Conservation (phyloP, 2,888 invertebrate genomes). For the Thymelicus lineola region DNA sequence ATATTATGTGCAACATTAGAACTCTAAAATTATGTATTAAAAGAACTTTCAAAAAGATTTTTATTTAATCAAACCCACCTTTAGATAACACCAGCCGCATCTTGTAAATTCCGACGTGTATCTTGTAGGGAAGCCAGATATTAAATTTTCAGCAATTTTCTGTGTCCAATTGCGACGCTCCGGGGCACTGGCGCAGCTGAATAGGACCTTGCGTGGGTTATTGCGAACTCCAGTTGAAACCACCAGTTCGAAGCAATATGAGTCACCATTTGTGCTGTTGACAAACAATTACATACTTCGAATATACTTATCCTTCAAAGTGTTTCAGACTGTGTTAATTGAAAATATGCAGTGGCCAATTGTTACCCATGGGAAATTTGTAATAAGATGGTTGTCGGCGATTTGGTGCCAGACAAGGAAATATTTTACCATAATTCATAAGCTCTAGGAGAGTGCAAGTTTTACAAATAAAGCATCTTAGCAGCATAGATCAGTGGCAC, state of each 20-base stretch:
- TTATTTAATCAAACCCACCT: constrained; percentile 67
- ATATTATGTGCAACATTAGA: no score
- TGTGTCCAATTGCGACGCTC: constrained; percentile 90
- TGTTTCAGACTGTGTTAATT: no score
- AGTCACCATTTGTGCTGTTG: constrained; percentile 79
- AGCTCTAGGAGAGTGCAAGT: no score
- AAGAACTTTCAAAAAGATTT: not conserved
- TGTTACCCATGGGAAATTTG: not conserved
- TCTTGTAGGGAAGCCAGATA: constrained; percentile 86
- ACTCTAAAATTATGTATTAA: no score
- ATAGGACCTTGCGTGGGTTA: constrained; percentile 80
- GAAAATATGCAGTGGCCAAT: not conserved
- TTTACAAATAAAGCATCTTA: no score
- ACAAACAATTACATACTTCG: constrained; percentile 21
- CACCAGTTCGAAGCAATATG: constrained; percentile 87
- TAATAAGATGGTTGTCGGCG: no score
- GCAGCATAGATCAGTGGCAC: no score
- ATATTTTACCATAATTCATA: no score
- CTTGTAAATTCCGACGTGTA: constrained; percentile 89
- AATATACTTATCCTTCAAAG: not conserved
- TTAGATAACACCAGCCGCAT: constrained; percentile 93
- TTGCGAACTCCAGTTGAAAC: constrained; percentile 67
- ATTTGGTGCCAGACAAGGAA: no score
- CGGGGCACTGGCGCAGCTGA: constrained; percentile 82
- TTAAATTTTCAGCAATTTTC: constrained; percentile 90